Base-by-base conservation (phyloP, 1,140 invertebrate species). In the Nylanderia fulva region DNA sequence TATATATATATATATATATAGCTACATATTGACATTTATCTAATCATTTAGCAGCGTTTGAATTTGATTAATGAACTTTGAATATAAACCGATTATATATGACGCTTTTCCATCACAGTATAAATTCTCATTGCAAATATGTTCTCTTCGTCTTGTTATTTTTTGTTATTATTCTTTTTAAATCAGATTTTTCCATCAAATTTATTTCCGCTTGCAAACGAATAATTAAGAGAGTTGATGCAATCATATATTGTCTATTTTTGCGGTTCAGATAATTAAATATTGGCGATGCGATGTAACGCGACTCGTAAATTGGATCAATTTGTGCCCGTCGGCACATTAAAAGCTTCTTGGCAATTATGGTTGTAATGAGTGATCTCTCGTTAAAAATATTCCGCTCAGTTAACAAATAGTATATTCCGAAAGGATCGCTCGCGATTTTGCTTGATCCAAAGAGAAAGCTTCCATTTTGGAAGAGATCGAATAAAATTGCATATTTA, bases 251-350 rank as follows among this genome's bases (percentile, higher is more conserved):
- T 72, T 60, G 66, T 82, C 52, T n/a, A 60, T 72, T 60, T 72
- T 24, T 13, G 52, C 13, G 36, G n/a, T 39, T 45, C 6, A 29
- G 24, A 15, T 82, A 82, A 72, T 82, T 42, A 58, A 72, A 82
- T 82, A 58, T 71, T 36, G 52, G 13, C 61, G 58, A 39, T 66
- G 60, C 29, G n/a, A 27, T 60, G 36, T 72, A 82, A 82, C 66
- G 66, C 68, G 66, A 71, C 18, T 58, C 66, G 66, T 58, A 60
- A 82, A 82, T 82, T 82, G 66, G n/a, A 42, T 82, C 77, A 82
- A 82, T 82, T 66, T 68, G 36, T 36, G 4, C 15, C 24, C 64
- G 64, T 24, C 64, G 18, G 11, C 36, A 15, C 36, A 66, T 71
- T 33, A 33, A 42, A 64, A 42, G 48, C 29, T 72, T 33, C 66